Percentiles rank a stretch among this genome's conserved stretches.
phyloP scores from a whole-genome alignment of 2,797 vertebrate species.

The Steatocranus sp. region DNA sequence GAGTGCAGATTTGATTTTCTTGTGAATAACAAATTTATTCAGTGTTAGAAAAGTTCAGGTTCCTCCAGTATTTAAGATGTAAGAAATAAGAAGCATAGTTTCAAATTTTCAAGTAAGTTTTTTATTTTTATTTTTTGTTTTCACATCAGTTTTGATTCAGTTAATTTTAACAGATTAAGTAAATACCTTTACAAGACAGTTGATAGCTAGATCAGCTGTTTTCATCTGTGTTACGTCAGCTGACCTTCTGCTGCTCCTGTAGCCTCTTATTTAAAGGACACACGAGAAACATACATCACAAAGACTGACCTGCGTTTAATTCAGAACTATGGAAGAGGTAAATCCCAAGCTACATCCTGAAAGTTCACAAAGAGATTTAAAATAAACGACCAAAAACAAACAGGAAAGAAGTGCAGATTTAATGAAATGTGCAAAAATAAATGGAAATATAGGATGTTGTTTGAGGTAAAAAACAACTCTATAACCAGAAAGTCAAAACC shows the following conservation, averaged over 20 bases:
- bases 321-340: neutral
- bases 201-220: neutral
- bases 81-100: neutral
- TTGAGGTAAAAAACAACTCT: neutral
- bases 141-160: neutral
- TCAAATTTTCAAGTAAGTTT: neutral
- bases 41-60: neutral
- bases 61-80: neutral
- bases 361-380: neutral
- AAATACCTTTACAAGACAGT: neutral
- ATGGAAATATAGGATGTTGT: neutral
- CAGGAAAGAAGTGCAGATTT: neutral
- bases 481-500: neutral
- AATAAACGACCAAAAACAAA: fast-evolving
- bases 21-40: neutral
- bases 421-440: neutral
- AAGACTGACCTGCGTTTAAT: neutral
- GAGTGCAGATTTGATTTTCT: neutral
- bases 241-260: neutral
- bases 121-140: neutral
- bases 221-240: neutral
- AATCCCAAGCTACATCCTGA: neutral
- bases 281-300: neutral
- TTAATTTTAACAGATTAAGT: neutral
- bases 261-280: neutral